A percentile compares a stretch with the other conserved stretches of the same genome.
phyloP scores from a whole-genome alignment of 1,140 invertebrate genomes.

The Panulirus ornatus region DNA sequence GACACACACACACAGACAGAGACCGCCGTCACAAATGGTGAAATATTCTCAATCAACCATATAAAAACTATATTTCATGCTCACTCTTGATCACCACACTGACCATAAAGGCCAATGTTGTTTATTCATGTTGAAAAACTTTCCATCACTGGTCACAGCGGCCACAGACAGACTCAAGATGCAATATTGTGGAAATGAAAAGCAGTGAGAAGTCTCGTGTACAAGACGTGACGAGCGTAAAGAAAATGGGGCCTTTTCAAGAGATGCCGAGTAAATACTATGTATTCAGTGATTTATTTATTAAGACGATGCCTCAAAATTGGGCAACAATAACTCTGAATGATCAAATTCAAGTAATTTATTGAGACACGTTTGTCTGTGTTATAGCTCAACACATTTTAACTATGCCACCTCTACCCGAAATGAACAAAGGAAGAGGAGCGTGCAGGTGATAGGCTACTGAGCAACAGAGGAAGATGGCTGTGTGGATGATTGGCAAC shows the following conservation, averaged over 20 bases:
- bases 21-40: neutral
- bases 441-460: slow-evolving; percentile 3
- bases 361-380: neutral
- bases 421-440: neutral
- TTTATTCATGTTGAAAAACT: neutral
- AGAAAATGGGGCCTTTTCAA: slow-evolving; percentile 13
- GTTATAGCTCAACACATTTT: slow-evolving; percentile 9
- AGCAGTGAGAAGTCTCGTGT: slow-evolving; percentile 23
- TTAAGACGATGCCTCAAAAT: neutral
- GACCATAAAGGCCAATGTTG: neutral
- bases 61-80: neutral
- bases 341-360: neutral
- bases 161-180: slow-evolving; percentile 24
- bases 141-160: neutral
- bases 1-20: slow-evolving; percentile 16
- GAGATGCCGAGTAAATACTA: slow-evolving; percentile 3
- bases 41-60: neutral
- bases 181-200: slow-evolving; percentile 31
- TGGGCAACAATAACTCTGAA: neutral
- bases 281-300: neutral
- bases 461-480: neutral
- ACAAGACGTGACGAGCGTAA: slow-evolving; percentile 16
- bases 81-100: neutral
- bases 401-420: neutral
- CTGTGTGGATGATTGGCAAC: neutral